Evolutionary conservation across 2,888 invertebrate genomes (phyloP).

Genomic region (Gymnocheta viridis): DNA sequence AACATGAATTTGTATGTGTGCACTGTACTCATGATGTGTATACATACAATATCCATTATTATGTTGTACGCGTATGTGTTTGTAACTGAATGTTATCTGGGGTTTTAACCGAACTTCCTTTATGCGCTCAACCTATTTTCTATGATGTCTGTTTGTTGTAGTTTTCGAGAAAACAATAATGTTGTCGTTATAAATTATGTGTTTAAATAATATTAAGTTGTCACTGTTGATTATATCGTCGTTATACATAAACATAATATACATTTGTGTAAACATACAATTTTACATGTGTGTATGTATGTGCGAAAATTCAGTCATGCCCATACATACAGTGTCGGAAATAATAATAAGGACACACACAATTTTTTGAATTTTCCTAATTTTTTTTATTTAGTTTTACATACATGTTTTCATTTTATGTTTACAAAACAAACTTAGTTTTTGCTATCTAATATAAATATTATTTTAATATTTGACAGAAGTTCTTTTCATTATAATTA

Average conservation of each 20-base stretch:
- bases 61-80: neutral
- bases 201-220: constrained; percentile 68
- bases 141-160: constrained; percentile 6
- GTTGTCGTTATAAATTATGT: constrained; percentile 67
- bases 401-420: no score
- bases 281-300: neutral
- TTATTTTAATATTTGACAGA: no score
- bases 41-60: neutral
- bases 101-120: constrained; percentile 55
- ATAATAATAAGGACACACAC: no score
- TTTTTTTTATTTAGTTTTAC: no score
- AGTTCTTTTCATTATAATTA: no score
- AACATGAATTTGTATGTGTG: neutral
- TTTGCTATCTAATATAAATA: no score
- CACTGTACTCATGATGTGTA: neutral
- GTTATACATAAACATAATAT: constrained; percentile 16
- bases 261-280: constrained; percentile 1
- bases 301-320: neutral
- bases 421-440: no score
- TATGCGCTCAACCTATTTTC: constrained; percentile 42
- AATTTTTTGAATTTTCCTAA: no score
- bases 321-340: neutral
- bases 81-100: constrained; percentile 51
- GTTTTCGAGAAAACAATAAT: constrained; percentile 60
- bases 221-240: constrained; percentile 65